Evolutionary conservation across 2,113 vertebrate species (phyloP).

Genomic region (Misgurnus anguillicaudatus): DNA sequence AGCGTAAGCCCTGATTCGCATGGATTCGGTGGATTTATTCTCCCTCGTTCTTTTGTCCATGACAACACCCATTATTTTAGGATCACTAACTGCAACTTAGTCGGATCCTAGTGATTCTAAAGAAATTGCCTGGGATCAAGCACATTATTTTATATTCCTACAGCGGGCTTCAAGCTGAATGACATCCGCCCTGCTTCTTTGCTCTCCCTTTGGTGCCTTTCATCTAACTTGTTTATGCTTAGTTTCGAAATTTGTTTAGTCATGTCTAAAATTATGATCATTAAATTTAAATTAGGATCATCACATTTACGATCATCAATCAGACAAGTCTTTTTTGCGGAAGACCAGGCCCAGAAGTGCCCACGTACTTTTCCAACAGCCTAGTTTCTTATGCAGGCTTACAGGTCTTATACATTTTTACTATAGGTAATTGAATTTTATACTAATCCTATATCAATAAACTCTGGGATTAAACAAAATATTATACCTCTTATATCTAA

Average conservation of each 20-base stretch:
- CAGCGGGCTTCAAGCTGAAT: neutral
- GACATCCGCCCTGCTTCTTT: conserved; percentile 6
- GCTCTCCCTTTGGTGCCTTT: neutral
- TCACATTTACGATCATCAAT: conserved; percentile 9
- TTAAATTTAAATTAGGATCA: neutral
- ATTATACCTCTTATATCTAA: too few species aligned
- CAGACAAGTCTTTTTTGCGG: neutral
- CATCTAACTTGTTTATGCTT: neutral
- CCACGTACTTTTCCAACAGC: too few species aligned
- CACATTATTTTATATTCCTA: conserved; percentile 14
- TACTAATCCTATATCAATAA: too few species aligned
- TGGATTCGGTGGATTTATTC: conserved; percentile 17
- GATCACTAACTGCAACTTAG: conserved; percentile 29
- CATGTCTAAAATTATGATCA: conserved; percentile 11
- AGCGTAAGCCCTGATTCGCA: neutral
- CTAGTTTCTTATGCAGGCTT: too few species aligned
- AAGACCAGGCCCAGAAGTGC: neutral
- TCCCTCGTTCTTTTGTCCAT: conserved; percentile 14
- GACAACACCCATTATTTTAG: conserved; percentile 29
- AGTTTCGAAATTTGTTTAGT: neutral
- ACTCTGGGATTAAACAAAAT: too few species aligned
- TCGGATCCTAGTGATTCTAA: conserved; percentile 24
- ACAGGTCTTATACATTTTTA: too few species aligned
- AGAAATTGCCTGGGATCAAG: conserved; percentile 30
- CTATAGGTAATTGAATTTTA: too few species aligned